phyloP scores from a whole-genome alignment of 1,140 invertebrate species.

The Dryas iulia region DNA sequence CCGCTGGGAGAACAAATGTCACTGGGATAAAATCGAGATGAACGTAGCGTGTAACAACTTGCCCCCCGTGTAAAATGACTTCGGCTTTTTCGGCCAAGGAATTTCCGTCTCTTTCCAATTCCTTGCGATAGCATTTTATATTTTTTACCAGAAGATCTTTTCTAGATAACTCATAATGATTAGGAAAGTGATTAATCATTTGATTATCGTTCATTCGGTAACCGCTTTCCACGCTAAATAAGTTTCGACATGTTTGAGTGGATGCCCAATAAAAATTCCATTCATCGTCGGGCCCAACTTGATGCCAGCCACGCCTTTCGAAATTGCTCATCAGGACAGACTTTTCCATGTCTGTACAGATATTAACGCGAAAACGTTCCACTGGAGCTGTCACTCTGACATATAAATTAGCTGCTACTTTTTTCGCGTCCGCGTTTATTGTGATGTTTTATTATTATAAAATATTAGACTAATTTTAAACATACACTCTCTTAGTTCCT shows the following conservation, averaged over 20 bases:
- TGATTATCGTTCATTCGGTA: constrained; percentile 96
- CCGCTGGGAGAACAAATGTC: constrained; percentile 96
- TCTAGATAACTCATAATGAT: constrained; percentile 83
- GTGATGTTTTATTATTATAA: not conserved
- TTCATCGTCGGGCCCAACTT: constrained; percentile 95
- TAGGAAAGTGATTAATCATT: constrained; percentile 89
- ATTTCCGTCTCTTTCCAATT: constrained; percentile 94
- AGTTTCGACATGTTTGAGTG: constrained; percentile 92
- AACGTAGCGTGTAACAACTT: constrained; percentile 88
- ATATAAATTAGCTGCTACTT: constrained; percentile 13
- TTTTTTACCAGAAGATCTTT: constrained; percentile 98
- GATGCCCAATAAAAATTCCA: constrained; percentile 99
- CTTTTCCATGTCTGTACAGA: constrained; percentile 88
- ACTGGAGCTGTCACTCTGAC: constrained; percentile 9
- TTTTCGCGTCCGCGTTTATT: constrained; percentile 9
- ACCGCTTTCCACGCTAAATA: constrained; percentile 96
- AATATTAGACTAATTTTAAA: too few species aligned
- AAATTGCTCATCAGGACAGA: constrained; percentile 96
- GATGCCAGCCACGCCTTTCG: constrained; percentile 94
- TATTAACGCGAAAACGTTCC: constrained; percentile 14
- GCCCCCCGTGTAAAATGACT: constrained; percentile 79
- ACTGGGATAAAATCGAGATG: constrained; percentile 95
- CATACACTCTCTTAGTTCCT: too few species aligned
- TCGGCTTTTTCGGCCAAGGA: constrained; percentile 88
- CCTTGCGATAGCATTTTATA: constrained; percentile 95